Conservation (phyloP, 2,113 vertebrate genomes). For the Hassar affinis region DNA sequence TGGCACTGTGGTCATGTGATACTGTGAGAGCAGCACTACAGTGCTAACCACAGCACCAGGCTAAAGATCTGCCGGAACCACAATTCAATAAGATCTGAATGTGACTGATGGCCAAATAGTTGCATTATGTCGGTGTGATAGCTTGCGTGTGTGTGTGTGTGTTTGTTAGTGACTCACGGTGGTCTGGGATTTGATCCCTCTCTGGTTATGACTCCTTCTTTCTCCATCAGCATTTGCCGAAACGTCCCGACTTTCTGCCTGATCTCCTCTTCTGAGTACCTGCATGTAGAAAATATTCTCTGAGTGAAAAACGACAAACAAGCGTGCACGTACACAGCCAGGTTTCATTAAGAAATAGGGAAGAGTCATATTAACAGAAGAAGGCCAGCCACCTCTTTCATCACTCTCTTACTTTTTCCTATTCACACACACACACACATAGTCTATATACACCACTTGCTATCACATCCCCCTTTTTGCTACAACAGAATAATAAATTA, state of each 20-base stretch:
- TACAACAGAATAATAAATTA: not conserved
- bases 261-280: conserved; percentile 94
- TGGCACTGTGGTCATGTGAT: conserved; percentile 1
- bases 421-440: not conserved
- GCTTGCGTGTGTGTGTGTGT: conserved; percentile 18
- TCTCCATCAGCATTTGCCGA: conserved; percentile 99
- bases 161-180: conserved; percentile 75
- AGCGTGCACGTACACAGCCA: not conserved
- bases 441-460: not conserved
- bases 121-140: not conserved
- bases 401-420: not conserved
- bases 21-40: conserved; percentile 21
- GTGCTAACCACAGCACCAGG: conserved; percentile 11
- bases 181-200: conserved; percentile 85
- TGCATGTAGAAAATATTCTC: conserved; percentile 55
- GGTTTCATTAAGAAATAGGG: not conserved
- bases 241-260: conserved; percentile 95
- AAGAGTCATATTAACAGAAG: not conserved
- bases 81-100: conserved; percentile 36
- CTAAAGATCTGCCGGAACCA: conserved; percentile 18
- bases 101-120: conserved; percentile 16
- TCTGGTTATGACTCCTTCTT: conserved; percentile 93
- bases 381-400: not conserved
- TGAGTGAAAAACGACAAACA: not conserved
- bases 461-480: not conserved